Percentiles rank a stretch among this genome's conserved stretches.
These are phyloP conservation scores for Trogon melanurus DNA, from an alignment of 2,113 vertebrate species.

Conservation along the genomic window DNA sequence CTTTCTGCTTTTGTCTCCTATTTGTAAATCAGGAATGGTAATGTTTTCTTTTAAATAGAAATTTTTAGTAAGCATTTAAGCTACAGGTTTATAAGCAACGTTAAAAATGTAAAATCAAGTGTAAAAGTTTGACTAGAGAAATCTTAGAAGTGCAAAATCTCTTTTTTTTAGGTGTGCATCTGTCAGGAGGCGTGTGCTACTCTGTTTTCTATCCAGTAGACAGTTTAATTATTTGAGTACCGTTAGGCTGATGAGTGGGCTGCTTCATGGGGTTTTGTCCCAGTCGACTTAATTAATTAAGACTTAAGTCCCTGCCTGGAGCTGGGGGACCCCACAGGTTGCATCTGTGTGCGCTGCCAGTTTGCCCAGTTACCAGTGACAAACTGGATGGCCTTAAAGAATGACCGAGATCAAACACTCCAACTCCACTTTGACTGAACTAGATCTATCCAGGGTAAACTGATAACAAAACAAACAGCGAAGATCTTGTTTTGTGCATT, in stretches of 20 bases:
- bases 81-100: background rate
- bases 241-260: slow-evolving; percentile 27
- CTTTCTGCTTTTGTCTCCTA: background rate
- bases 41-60: background rate
- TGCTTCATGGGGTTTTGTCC: background rate
- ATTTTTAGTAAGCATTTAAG: background rate
- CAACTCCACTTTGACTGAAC: background rate
- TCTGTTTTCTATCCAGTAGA: background rate
- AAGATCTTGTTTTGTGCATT: background rate
- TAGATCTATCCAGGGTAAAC: background rate
- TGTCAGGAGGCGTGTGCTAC: background rate
- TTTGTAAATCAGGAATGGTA: background rate
- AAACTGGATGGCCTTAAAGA: slow-evolving; percentile 20
- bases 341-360: slow-evolving; percentile 11
- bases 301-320: background rate
- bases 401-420: background rate
- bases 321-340: background rate
- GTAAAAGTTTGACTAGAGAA: background rate
- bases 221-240: slow-evolving; percentile 24
- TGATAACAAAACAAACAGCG: background rate
- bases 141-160: background rate
- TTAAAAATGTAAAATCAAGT: background rate
- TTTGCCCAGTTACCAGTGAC: slow-evolving; percentile 57
- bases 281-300: slow-evolving; percentile 22
- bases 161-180: background rate